Conservation (phyloP, 1,140 invertebrate species). For the Physella acuta region DNA sequence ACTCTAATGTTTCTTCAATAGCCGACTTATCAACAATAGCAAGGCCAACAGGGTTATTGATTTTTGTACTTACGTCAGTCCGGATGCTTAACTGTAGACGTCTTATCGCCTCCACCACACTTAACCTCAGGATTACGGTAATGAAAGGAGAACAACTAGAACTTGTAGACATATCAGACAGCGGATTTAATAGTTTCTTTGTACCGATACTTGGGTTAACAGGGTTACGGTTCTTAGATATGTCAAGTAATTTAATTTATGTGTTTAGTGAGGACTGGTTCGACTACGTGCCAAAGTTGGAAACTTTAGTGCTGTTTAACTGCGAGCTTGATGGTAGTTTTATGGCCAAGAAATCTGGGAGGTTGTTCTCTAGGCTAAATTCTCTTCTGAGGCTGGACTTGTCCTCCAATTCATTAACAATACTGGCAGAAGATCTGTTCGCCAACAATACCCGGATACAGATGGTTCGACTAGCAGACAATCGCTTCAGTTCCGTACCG, state of each 20-base stretch:
- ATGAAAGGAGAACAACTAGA: neutral
- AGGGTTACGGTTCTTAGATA: neutral
- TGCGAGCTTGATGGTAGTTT: neutral
- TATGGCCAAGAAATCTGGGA: neutral
- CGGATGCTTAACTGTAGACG: neutral
- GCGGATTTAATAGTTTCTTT: neutral
- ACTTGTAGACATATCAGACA: neutral
- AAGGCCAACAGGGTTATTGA: too few species aligned
- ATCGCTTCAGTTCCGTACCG: constrained; percentile 11
- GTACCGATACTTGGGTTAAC: neutral
- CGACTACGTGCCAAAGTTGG: neutral
- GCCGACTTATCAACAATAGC: neutral
- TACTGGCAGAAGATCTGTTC: neutral
- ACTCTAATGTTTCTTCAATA: neutral
- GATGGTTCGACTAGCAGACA: neutral
- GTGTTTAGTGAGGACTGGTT: neutral
- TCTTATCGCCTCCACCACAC: neutral
- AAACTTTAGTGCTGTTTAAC: neutral
- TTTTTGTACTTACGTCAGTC: too few species aligned
- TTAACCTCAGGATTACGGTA: neutral
- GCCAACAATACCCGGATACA: neutral
- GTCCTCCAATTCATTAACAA: neutral
- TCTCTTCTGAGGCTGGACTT: neutral
- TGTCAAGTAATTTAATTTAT: constrained; percentile 6
- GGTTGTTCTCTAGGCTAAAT: neutral